phyloP scores from a whole-genome alignment of 2,113 vertebrate genomes.

The Lethenteron reissneri region DNA sequence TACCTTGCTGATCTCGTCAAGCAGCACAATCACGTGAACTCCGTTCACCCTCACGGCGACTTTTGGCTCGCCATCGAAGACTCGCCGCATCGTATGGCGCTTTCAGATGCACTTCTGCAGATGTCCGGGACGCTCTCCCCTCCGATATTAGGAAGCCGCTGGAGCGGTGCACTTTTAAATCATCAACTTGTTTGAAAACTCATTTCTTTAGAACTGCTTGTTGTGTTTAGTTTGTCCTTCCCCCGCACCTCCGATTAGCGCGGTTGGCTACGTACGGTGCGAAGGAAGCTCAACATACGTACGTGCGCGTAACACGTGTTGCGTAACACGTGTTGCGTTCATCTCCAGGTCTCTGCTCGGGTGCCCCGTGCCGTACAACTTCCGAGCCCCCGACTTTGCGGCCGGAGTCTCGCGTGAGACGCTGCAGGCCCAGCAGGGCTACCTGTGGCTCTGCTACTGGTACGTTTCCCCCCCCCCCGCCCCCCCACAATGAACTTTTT shows the following conservation, averaged over 20 bases:
- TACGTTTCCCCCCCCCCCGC: slow-evolving; percentile 19
- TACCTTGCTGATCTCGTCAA: too few relatives aligned
- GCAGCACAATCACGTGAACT: too few relatives aligned
- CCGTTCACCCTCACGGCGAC: too few relatives aligned
- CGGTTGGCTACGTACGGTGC: not conserved
- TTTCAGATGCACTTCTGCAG: too few relatives aligned
- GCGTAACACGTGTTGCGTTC: slow-evolving; percentile 6
- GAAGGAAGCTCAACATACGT: not conserved
- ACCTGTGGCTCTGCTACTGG: slow-evolving; percentile 72
- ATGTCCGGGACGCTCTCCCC: too few relatives aligned
- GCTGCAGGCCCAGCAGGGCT: slow-evolving; percentile 38
- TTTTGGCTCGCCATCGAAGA: too few relatives aligned
- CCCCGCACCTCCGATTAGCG: slow-evolving; percentile 8
- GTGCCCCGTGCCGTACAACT: slow-evolving; percentile 37
- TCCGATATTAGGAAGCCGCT: too few relatives aligned
- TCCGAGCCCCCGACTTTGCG: slow-evolving; percentile 30
- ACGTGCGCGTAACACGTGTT: too few relatives aligned
- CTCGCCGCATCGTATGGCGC: too few relatives aligned
- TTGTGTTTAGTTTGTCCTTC: slow-evolving; percentile 10
- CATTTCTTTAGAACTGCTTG: slow-evolving; percentile 10
- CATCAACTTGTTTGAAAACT: not conserved
- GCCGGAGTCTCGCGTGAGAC: slow-evolving; percentile 35
- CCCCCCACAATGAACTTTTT: too few relatives aligned
- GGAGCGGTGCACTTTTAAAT: not conserved
- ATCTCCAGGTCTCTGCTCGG: slow-evolving; percentile 44